A percentile compares a stretch with the other conserved stretches of the same genome.
These are phyloP conservation scores for Alviniconcha marisindica DNA, from an alignment of 1,140 invertebrate genomes.

Conservation along the genomic window DNA sequence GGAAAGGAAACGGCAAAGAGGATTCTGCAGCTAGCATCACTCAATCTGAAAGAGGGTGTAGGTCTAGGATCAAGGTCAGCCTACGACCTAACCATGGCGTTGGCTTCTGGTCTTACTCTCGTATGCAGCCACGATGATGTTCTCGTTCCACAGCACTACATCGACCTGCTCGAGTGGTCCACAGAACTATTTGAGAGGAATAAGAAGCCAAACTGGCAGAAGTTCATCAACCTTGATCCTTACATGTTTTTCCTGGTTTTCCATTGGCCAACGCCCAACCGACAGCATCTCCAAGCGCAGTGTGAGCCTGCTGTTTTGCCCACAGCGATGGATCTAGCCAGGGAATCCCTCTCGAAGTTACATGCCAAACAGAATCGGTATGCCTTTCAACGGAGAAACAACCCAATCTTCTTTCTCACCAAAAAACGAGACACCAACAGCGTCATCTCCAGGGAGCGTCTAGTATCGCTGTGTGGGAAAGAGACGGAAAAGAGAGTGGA, in stretches of 20 bases:
- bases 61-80: not conserved
- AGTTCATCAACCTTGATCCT: slow-evolving; percentile 48
- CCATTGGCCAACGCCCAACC: slow-evolving; percentile 53
- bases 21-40: not conserved
- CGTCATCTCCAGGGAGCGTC: slow-evolving; percentile 43
- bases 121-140: slow-evolving; percentile 17
- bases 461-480: slow-evolving; percentile 20
- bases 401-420: slow-evolving; percentile 52
- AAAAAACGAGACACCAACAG: slow-evolving; percentile 29
- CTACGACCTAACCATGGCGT: slow-evolving; percentile 7
- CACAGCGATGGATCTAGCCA: slow-evolving; percentile 41
- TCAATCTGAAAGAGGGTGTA: slow-evolving; percentile 7
- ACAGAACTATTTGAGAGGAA: not conserved
- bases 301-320: slow-evolving; percentile 10
- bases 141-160: not conserved
- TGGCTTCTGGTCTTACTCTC: slow-evolving; percentile 38
- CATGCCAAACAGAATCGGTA: slow-evolving; percentile 24
- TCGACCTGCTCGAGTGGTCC: slow-evolving; percentile 16
- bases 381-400: slow-evolving; percentile 36
- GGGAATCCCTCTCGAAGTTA: slow-evolving; percentile 40
- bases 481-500: slow-evolving; percentile 35
- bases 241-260: slow-evolving; percentile 52
- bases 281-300: not conserved
- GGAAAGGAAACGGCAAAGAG: not conserved
- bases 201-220: not conserved